These are phyloP conservation scores for Melanostoma scalare DNA, from an alignment of 2,888 invertebrate species.

Conservation along the genomic window DNA sequence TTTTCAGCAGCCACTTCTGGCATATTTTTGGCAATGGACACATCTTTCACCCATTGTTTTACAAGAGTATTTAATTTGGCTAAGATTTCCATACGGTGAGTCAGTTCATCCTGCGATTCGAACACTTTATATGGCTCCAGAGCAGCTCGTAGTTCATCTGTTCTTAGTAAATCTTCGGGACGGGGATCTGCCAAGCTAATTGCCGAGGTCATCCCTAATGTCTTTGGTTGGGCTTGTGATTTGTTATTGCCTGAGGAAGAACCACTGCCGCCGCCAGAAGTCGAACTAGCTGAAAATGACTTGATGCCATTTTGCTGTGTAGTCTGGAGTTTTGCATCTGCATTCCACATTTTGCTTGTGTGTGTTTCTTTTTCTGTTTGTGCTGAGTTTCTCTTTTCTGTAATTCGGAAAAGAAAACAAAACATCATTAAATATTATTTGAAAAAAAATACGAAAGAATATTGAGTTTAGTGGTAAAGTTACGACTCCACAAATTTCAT, in stretches of 20 bases:
- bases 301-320: slow-evolving; percentile 78
- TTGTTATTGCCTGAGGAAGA: slow-evolving; percentile 48
- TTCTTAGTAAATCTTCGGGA: slow-evolving; percentile 87
- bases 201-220: slow-evolving; percentile 95
- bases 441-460: too few species aligned
- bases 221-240: slow-evolving; percentile 55
- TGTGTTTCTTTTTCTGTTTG: slow-evolving; percentile 34
- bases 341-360: slow-evolving; percentile 79
- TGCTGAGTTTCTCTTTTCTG: slow-evolving; percentile 1
- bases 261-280: slow-evolving; percentile 64
- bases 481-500: too few species aligned
- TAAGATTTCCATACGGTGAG: slow-evolving; percentile 93
- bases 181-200: slow-evolving; percentile 93
- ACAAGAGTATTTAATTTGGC: slow-evolving; percentile 95
- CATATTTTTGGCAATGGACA: slow-evolving; percentile 94
- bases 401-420: slow-evolving; percentile 22
- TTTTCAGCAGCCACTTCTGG: slow-evolving; percentile 94
- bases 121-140: slow-evolving; percentile 93
- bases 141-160: slow-evolving; percentile 88
- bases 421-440: too few species aligned
- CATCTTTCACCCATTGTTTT: slow-evolving; percentile 96
- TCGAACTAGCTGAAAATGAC: slow-evolving; percentile 72
- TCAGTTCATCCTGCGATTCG: slow-evolving; percentile 94
- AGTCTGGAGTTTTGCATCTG: slow-evolving; percentile 78
- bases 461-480: too few species aligned